A percentile compares a stretch with the other conserved stretches of the same genome.
phyloP scores from a whole-genome alignment of 2,113 vertebrate species.

The Balaeniceps rex region DNA sequence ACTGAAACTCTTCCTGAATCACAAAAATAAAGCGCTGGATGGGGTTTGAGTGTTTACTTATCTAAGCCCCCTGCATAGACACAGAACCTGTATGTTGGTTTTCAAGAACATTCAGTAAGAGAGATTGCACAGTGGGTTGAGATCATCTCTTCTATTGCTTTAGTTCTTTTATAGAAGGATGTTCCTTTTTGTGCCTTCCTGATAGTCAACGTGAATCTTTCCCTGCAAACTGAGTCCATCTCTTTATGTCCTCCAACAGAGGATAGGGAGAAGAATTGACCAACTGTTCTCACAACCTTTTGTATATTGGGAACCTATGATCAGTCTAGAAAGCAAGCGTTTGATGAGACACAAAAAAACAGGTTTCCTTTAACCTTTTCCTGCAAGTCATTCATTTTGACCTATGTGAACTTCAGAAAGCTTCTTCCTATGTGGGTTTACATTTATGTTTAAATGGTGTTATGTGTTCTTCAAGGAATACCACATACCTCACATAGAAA shows the following conservation, averaged over 20 bases:
- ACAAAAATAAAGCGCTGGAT: neutral
- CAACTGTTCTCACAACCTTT: neutral
- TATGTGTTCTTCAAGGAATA: neutral
- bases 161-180: neutral
- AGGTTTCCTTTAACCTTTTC: neutral
- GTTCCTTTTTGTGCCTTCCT: neutral
- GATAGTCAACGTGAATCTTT: neutral
- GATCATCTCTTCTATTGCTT: neutral
- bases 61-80: neutral
- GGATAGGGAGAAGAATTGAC: neutral
- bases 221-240: neutral
- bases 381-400: neutral
- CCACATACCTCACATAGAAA: neutral
- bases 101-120: neutral
- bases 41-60: neutral
- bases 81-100: neutral
- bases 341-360: neutral
- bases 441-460: neutral
- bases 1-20: neutral
- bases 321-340: neutral
- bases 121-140: neutral
- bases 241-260: neutral
- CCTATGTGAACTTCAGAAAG: neutral
- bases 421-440: neutral
- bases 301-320: neutral